Base-by-base conservation (phyloP, 2,888 invertebrate species). In the Tiphia femorata region DNA sequence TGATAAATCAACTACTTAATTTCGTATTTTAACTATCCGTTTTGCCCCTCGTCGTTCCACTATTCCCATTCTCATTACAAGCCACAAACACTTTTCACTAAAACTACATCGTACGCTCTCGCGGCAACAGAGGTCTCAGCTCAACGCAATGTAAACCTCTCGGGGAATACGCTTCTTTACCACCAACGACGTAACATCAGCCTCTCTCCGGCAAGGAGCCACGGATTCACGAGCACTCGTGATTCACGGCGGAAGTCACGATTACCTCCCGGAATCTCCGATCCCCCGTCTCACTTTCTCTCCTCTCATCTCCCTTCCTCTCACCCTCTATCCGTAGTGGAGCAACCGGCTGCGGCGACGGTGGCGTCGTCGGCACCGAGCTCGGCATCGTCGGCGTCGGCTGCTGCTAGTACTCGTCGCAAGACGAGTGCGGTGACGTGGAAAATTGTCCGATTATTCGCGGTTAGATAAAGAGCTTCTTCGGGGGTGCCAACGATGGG, bases 361-460 rank as follows among this genome's bases (percentile, higher is more conserved):
- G n/a, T n/a, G n/a, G n/a, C n/a, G n/a, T n/a, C n/a, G n/a, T n/a
- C n/a, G n/a, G n/a, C n/a, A n/a, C n/a, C n/a, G n/a, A n/a, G n/a
- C n/a, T n/a, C n/a, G n/a, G n/a, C n/a, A n/a, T n/a, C n/a, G n/a
- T n/a, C n/a, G n/a, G n/a, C n/a, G n/a, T 21, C 20, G 25, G 41
- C 44, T 20, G 37, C 33, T 19, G 48, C 42, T 33, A 50, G 49
- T 53, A 52, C 66, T 70, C 60, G 60, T 62, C 62, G 62, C 49
- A 73, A 73, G 75, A 74, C 69, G 72, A 73, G 69, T 64, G 64
- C 71, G 66, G 69, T 73, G 76, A 77, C 67, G 76, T 66, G 73
- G 75, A 77, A 79, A 80, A 80, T 80, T 80, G 76, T 76, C 71
- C 75, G 78, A 75, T 79, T 79, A 79, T 80, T 78, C 74, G 73